Conservation (phyloP, 2,888 invertebrate genomes). For the Phalera bucephala region DNA sequence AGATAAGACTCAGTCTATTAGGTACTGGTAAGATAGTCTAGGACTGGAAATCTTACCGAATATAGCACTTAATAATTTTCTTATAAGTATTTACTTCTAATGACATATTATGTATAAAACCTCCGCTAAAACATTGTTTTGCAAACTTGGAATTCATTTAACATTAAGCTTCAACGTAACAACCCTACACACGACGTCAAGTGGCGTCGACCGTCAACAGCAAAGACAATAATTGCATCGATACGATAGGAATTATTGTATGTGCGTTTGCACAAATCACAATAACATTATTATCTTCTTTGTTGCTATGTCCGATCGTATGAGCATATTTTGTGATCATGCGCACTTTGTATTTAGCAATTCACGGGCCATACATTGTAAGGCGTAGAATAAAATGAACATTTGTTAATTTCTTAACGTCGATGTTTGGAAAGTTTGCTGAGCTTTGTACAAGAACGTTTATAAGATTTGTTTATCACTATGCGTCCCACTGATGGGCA, state of each 20-base stretch:
- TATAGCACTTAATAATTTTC: no score
- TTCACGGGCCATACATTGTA: background rate
- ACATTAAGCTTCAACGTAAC: no score
- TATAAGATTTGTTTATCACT: no score
- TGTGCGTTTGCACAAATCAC: slow-evolving; percentile 10
- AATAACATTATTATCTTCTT: slow-evolving; percentile 1
- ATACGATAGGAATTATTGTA: slow-evolving; percentile 25
- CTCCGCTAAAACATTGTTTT: no score
- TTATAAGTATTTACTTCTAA: no score
- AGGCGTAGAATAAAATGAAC: background rate
- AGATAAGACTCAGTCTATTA: no score
- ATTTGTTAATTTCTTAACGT: background rate
- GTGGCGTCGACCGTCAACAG: slow-evolving; percentile 26
- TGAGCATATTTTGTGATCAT: background rate
- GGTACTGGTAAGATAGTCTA: no score
- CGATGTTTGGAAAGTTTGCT: background rate
- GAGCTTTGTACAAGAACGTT: no score
- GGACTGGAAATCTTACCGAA: no score
- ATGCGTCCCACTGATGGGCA: no score
- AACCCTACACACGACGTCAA: slow-evolving; percentile 10
- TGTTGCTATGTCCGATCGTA: slow-evolving; percentile 1
- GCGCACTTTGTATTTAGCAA: background rate
- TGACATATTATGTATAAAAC: no score
- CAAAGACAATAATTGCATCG: slow-evolving; percentile 22
- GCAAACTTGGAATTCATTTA: no score